Percentiles rank a stretch among this genome's conserved stretches.
phyloP scores from a whole-genome alignment of 2,797 vertebrate species.

The Typhlichthys subterraneus region DNA sequence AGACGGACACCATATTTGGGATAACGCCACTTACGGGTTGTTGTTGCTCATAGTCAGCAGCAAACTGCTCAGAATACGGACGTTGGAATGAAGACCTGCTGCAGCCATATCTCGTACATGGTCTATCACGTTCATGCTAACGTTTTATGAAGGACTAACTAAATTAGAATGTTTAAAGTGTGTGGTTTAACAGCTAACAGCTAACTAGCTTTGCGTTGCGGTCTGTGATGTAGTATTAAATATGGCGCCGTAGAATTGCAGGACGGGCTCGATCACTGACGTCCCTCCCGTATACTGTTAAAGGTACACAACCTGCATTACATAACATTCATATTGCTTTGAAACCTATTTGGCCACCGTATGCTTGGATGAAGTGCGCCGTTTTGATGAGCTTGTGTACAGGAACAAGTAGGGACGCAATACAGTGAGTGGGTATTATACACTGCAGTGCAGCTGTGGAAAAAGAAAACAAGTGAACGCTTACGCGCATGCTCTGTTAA shows the following conservation, averaged over 20 bases:
- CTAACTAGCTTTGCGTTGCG: slow-evolving; percentile 35
- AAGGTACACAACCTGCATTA: not conserved
- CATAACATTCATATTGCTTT: not conserved
- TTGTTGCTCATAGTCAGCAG: slow-evolving; percentile 98
- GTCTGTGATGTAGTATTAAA: slow-evolving; percentile 56
- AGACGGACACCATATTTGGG: slow-evolving; percentile 43
- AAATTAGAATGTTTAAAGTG: slow-evolving; percentile 1
- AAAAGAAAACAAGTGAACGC: not conserved
- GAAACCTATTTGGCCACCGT: too few species aligned
- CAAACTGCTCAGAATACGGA: slow-evolving; percentile 93
- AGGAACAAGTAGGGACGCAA: too few species aligned
- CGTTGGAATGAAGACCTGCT: slow-evolving; percentile 96
- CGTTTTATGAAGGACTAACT: not conserved
- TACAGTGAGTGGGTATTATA: too few species aligned
- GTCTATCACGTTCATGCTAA: slow-evolving; percentile 91
- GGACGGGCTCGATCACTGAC: not conserved
- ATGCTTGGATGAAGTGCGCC: too few species aligned
- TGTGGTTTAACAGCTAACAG: slow-evolving; percentile 54
- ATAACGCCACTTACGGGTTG: slow-evolving; percentile 88
- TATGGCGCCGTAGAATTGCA: slow-evolving; percentile 57
- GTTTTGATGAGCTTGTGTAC: too few species aligned
- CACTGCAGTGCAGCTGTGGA: too few species aligned
- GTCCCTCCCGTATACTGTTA: not conserved
- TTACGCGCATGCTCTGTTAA: slow-evolving; percentile 49
- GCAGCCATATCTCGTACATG: slow-evolving; percentile 96